Conservation (phyloP, 2,797 vertebrate genomes). For the Fistularia commersonii region DNA sequence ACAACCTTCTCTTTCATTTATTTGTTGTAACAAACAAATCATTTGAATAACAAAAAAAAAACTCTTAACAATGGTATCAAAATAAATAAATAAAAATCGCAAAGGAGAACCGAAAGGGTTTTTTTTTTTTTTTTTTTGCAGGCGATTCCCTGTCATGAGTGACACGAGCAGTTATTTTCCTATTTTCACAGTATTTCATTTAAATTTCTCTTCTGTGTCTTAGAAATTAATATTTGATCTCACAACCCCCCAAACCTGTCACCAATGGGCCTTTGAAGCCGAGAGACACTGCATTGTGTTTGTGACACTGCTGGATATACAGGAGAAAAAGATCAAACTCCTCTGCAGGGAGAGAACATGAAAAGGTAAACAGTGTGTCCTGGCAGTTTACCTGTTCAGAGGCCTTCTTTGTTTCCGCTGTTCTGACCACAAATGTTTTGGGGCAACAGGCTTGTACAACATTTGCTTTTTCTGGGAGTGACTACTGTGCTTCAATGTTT, state of each 20-base stretch:
- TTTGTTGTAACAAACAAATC: neutral
- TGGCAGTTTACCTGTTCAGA: conserved; percentile 69
- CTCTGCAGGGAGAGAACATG: conserved; percentile 49
- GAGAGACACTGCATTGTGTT: conserved; percentile 66
- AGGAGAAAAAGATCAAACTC: conserved; percentile 73
- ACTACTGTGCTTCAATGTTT: conserved; percentile 48
- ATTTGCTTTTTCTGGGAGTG: conserved; percentile 63
- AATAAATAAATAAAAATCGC: conserved; percentile 39
- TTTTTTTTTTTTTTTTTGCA: conserved; percentile 8
- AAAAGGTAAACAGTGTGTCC: conserved; percentile 66
- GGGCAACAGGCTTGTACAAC: conserved; percentile 46
- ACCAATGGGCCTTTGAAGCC: conserved; percentile 76
- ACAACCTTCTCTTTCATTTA: no score
- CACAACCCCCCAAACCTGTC: conserved; percentile 70
- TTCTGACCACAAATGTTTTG: conserved; percentile 62
- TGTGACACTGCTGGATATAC: conserved; percentile 74
- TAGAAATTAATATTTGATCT: conserved; percentile 78
- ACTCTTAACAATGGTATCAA: conserved; percentile 18
- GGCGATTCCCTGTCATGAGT: conserved; percentile 54
- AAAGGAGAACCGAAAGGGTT: conserved; percentile 61
- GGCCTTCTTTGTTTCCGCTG: conserved; percentile 57
- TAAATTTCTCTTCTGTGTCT: conserved; percentile 72
- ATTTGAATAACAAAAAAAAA: conserved; percentile 10
- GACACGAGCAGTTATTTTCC: conserved; percentile 64
- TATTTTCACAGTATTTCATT: conserved; percentile 68